Evolutionary conservation across 2,888 invertebrate genomes (phyloP).

Genomic region (Pogonocherus hispidulus): DNA sequence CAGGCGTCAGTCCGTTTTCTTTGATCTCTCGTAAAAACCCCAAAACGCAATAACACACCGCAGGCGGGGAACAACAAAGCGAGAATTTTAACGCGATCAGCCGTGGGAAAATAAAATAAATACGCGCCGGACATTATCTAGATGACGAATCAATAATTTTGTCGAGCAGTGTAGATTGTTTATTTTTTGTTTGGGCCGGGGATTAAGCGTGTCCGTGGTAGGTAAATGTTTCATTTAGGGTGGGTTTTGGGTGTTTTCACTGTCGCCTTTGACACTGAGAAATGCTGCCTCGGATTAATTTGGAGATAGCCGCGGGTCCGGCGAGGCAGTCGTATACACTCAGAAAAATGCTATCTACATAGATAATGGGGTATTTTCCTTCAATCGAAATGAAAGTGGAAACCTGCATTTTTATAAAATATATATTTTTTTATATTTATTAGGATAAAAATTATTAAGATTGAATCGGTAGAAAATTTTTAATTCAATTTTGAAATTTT

Average conservation of each 20-base stretch:
- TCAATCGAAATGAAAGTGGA: too few species aligned
- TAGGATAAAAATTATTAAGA: too few species aligned
- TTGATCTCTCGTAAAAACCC: conserved; percentile 29
- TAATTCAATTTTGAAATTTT: too few species aligned
- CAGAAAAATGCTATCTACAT: not conserved
- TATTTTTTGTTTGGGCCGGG: conserved; percentile 44
- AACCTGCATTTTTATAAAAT: too few species aligned
- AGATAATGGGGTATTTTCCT: too few species aligned
- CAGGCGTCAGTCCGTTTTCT: conserved; percentile 20
- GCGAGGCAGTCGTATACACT: not conserved
- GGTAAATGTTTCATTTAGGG: conserved; percentile 46
- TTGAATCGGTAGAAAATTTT: too few species aligned
- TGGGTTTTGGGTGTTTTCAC: conserved; percentile 31
- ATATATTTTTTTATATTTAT: too few species aligned
- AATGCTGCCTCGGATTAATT: conserved; percentile 42
- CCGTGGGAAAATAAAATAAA: conserved; percentile 28
- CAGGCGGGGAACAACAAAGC: conserved; percentile 36
- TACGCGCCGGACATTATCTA: conserved; percentile 28
- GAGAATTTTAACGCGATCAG: conserved; percentile 33
- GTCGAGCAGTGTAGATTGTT: conserved; percentile 37
- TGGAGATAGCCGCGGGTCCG: conserved; percentile 8
- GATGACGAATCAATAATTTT: conserved; percentile 41
- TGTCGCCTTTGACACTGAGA: conserved; percentile 40
- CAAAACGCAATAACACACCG: conserved; percentile 32
- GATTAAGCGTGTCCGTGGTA: conserved; percentile 46